Evolutionary conservation across 2,113 vertebrate species (phyloP).

Genomic region (Anarhynchus alexandrinus): DNA sequence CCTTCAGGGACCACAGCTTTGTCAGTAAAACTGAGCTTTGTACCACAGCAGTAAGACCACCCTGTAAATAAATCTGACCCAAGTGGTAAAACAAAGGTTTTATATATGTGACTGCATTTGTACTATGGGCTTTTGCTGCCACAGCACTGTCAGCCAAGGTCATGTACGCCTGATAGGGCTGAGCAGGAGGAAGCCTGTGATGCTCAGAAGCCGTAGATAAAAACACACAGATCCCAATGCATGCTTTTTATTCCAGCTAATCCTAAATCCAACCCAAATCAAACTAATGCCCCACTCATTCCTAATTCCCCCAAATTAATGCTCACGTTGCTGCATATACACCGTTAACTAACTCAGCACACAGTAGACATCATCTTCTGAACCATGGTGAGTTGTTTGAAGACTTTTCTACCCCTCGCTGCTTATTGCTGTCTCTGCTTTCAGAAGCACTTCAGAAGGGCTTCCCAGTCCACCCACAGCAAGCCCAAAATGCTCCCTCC

Average conservation of each 20-base stretch:
- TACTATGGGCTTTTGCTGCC: neutral
- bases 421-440: neutral
- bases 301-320: neutral
- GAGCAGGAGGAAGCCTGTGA: neutral
- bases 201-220: neutral
- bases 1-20: neutral
- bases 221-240: neutral
- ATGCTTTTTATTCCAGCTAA: neutral
- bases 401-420: neutral
- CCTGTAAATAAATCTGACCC: neutral
- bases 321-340: neutral
- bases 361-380: neutral
- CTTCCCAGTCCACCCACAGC: neutral
- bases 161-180: rapidly evolving
- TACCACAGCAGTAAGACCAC: neutral
- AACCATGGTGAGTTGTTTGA: neutral
- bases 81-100: neutral
- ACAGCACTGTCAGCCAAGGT: neutral
- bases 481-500: neutral
- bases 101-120: neutral
- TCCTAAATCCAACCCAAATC: neutral
- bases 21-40: neutral
- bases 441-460: neutral
- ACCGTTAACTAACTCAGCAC: neutral
- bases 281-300: neutral